Evolutionary conservation across 2,797 vertebrate genomes (phyloP).

Genomic region (Chaenodraco wilsoni): DNA sequence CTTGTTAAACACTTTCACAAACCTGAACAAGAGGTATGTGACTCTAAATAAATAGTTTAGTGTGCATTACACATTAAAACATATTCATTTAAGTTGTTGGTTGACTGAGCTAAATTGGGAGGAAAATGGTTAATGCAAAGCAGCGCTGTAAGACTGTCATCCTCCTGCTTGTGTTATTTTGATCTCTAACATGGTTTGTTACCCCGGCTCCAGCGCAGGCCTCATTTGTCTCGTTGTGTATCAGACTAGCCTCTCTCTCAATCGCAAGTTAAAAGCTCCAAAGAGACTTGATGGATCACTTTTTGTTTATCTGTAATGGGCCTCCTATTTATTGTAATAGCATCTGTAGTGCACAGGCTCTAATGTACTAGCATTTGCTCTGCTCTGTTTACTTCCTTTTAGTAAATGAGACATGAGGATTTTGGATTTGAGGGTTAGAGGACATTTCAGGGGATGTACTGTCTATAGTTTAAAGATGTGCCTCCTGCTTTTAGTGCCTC

Average conservation of each 20-base stretch:
- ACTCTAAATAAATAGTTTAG: background rate
- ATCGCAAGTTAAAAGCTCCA: conserved; percentile 31
- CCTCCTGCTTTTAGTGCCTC: conserved; percentile 24
- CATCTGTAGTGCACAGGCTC: conserved; percentile 17
- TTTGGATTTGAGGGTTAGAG: background rate
- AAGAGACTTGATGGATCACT: conserved; percentile 43
- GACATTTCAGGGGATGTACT: conserved; percentile 8
- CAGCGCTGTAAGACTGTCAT: conserved; percentile 1
- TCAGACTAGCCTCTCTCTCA: conserved; percentile 22
- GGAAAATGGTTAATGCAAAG: conserved; percentile 14
- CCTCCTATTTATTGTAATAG: conserved; percentile 28
- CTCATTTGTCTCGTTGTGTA: conserved; percentile 38
- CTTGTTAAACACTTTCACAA: conserved; percentile 99
- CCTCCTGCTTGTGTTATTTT: conserved; percentile 32
- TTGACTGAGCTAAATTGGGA: conserved; percentile 15
- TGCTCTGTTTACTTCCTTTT: conserved; percentile 14
- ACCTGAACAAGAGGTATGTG: conserved; percentile 96
- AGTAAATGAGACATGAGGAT: conserved; percentile 1
- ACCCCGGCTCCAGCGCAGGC: background rate
- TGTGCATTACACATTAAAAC: background rate
- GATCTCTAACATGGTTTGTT: conserved; percentile 40
- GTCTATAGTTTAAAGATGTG: conserved; percentile 32
- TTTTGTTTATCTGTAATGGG: conserved; percentile 27
- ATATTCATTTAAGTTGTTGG: conserved; percentile 8
- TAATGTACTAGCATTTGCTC: conserved; percentile 16